Evolutionary conservation across 2,888 invertebrate genomes (phyloP).

Genomic region (Lepeophtheirus nordmannii): DNA sequence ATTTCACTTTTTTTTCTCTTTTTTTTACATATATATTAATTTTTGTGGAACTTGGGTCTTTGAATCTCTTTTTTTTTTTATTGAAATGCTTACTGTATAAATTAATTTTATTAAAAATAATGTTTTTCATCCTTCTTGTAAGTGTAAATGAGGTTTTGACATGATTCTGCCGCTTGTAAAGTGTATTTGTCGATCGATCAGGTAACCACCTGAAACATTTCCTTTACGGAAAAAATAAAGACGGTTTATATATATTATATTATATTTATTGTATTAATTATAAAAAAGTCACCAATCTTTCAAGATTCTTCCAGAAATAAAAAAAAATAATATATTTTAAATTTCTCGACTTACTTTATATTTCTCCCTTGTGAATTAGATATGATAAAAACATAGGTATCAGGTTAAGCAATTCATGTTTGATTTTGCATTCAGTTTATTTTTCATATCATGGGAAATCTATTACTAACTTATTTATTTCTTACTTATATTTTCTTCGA

Average conservation of each 20-base stretch:
- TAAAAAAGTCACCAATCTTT: slow-evolving; percentile 8
- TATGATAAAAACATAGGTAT: slow-evolving; percentile 1
- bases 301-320: slow-evolving; percentile 8
- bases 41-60: too few species aligned
- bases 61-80: too few species aligned
- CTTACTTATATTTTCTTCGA: not conserved
- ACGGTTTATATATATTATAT: not conserved
- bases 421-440: not conserved
- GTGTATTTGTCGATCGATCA: too few species aligned
- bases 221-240: not conserved
- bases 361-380: not conserved
- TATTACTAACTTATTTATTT: not conserved
- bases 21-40: too few species aligned
- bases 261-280: slow-evolving; percentile 7
- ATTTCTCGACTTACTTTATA: not conserved
- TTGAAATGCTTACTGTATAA: too few species aligned
- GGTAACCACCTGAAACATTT: too few species aligned
- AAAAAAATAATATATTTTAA: slow-evolving; percentile 1
- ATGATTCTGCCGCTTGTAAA: too few species aligned
- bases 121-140: too few species aligned
- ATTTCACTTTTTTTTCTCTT: too few species aligned
- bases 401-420: not conserved
- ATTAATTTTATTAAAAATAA: too few species aligned
- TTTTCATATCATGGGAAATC: not conserved
- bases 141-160: too few species aligned